Base-by-base conservation (phyloP, 2,888 invertebrate species). In the Aspidiotus destructor region DNA sequence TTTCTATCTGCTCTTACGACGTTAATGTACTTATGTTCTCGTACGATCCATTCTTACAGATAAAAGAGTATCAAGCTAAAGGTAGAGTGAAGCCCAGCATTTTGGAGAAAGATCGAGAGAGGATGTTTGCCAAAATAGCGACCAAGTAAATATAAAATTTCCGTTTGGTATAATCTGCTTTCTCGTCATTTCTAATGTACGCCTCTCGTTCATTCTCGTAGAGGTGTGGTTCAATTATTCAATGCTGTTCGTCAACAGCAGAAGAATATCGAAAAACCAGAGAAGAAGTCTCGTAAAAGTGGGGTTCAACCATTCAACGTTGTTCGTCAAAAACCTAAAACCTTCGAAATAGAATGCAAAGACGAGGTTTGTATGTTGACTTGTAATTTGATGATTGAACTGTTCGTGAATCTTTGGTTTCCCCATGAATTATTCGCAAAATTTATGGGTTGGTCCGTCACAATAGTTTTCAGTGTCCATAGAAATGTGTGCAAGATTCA, bases 221-320 rank as follows among this genome's bases (percentile, higher is more conserved):
- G 88, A 77, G 95, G 94, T 75, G 92, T 94, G 0, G 92, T 95
- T 0, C 93, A 94, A 76, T 79, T 95, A 71, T 95, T 94, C 75
- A 95, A 95, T 81, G 89, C 92, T 44, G 93, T 95, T 0, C 85
- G 84, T 74, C 83, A 86, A 73, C 93, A 94, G 77, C 93, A 94
- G 77, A 88, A 85, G 76, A 83, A 85, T 68, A 85, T 58, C 82
- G 81, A 69, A 85, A n/a, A 48, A 48, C 6, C 48, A n/a, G 6
- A 2, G n/a, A 48, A 48, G 6, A 28, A 5, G 2, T 28, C 28
- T 28, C 28, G 10, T 73, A 89, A 88, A 77, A 94, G 94, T 75
- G 92, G 94, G 0, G 92, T 95, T 0, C 93, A 94, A 76, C 79
- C 95, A 71, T 95, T 94, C 75, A 95, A 95, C 81, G 89, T 92